Evolutionary conservation across 2,113 vertebrate species (phyloP), one percentile per base, ranked within the genome.

Genomic region (Glaucidium brasilianum): DNA sequence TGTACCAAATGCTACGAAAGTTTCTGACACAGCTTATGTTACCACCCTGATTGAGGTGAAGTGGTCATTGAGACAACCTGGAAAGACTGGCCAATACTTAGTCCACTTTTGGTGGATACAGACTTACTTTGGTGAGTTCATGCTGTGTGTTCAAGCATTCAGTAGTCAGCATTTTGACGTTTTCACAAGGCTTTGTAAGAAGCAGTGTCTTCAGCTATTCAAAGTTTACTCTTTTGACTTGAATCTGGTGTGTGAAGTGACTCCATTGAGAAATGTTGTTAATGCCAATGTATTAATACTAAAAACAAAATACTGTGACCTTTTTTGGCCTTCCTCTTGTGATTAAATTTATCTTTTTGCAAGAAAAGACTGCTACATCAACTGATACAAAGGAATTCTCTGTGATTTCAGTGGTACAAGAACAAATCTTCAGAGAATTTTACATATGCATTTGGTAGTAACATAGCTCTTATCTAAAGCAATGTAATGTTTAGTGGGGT

Each of bases 311-410:
- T 67, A 39, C 26, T 27, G 11, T 47, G 53, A 60, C 74, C 72
- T 62, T 86, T 83, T 93, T 62, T 85, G 30, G 17, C n/a, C 39
- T 85, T 68, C 39, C 64, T 21, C 20, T 52, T 43, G 11, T 55
- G 55, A 22, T 64, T 74, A 71, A 92, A 39, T 88, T 32, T 62
- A 34, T 92, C 43, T 49, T 85, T 81, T 85, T 81, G 52, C 19
- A 85, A 64, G 43, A n/a, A 68, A 85, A 74, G 21, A 22, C 76
- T 74, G 43, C 66, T 85, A 14, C 21, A 63, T 69, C 45, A 74
- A 35, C 12, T 55, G 29, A 59, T 43, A 27, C 3, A 74, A 71
- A 79, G 41, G 30, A 66, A 67, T 77, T 50, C 23, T 71, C 26
- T 27, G 20, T 63, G 18, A 60, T 80, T 53, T 81, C 49, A 76